Percentiles rank a stretch among this genome's conserved stretches.
Evolutionary conservation across 2,113 vertebrate species (phyloP).

Genomic region (Setophaga kirtlandii): DNA sequence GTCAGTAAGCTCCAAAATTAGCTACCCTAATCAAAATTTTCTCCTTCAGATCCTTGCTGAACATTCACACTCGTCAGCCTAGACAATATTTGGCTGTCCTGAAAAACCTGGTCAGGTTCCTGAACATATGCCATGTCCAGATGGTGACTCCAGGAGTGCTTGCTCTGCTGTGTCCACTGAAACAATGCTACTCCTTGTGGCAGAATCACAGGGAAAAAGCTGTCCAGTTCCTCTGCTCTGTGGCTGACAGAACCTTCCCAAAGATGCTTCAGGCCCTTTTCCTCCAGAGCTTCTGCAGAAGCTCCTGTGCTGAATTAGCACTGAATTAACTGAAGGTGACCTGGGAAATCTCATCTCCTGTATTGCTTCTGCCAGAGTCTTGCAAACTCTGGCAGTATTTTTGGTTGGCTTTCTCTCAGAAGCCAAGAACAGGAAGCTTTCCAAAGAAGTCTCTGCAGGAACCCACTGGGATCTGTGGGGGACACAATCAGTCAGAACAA

Average conservation of each 20-base stretch:
- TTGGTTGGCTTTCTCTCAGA: not conserved
- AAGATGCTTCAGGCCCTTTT: not conserved
- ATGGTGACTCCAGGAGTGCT: not conserved
- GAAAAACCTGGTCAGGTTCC: not conserved
- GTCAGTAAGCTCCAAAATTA: not conserved
- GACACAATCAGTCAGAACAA: not conserved
- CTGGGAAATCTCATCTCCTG: fast-evolving
- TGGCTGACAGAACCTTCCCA: not conserved
- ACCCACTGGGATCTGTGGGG: not conserved
- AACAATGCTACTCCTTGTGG: not conserved
- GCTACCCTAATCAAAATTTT: not conserved
- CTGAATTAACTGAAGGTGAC: not conserved
- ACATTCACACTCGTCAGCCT: not conserved
- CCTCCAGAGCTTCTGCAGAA: not conserved
- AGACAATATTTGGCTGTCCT: not conserved
- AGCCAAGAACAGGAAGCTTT: not conserved
- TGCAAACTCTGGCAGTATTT: not conserved
- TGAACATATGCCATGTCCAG: not conserved
- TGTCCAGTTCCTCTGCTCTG: not conserved
- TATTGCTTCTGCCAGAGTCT: not conserved
- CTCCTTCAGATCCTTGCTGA: not conserved
- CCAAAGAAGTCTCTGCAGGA: not conserved
- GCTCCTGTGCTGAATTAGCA: not conserved
- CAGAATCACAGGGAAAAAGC: not conserved
- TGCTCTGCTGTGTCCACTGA: not conserved